phyloP scores from a whole-genome alignment of 2,888 invertebrate species.

The Carpatolechia fugitivella region DNA sequence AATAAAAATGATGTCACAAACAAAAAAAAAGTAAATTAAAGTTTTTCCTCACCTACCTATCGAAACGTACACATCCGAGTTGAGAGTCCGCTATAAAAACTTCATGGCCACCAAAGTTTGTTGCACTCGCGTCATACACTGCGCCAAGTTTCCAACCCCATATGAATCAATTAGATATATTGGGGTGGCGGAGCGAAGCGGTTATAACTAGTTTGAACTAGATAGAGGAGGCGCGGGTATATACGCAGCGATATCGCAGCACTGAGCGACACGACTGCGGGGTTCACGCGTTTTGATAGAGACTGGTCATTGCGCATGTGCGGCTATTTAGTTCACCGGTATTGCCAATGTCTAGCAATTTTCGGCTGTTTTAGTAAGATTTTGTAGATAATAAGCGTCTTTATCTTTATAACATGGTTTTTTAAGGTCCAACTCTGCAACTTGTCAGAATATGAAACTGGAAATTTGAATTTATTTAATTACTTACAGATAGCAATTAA shows the following conservation, averaged over 20 bases:
- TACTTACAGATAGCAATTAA: no score
- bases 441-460: no score
- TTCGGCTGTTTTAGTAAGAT: neutral
- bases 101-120: constrained; percentile 29
- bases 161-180: constrained; percentile 69
- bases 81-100: constrained; percentile 21
- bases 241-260: constrained; percentile 43
- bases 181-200: constrained; percentile 41
- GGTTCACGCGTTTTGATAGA: constrained; percentile 40
- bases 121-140: constrained; percentile 40
- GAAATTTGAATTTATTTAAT: no score
- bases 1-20: no score
- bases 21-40: neutral
- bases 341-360: neutral
- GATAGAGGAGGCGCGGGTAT: constrained; percentile 38
- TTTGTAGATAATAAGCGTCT: neutral
- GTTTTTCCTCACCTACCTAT: constrained; percentile 33
- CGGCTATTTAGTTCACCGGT: neutral
- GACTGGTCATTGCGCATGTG: constrained; percentile 21
- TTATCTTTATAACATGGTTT: no score
- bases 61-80: constrained; percentile 29
- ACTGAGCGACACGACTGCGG: constrained; percentile 47
- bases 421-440: no score
- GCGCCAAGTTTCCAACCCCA: constrained; percentile 45
- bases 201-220: constrained; percentile 26